Evolutionary conservation across 2,113 vertebrate genomes (phyloP), one percentile per base, ranked within the genome.

Genomic region (Plecturocebus donacophilus): DNA sequence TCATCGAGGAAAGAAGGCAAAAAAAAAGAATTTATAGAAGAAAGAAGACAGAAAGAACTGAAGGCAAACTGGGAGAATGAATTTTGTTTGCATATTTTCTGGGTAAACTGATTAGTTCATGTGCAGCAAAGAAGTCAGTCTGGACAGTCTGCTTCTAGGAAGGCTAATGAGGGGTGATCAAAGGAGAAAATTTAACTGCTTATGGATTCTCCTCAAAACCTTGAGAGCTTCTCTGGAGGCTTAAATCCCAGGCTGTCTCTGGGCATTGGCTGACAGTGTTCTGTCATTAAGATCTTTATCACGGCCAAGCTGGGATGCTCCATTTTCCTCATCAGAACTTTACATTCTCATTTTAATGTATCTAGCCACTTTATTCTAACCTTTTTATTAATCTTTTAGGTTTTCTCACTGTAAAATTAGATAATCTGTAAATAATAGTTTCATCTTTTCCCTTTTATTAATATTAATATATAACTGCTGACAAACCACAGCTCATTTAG

Each of bases 371-470:
- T 58, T 80, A 64, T 87, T 93, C 79, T 93, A 93, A 89, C 21
- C 5, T 92, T 84, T 76, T 10, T 32, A 83, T 89, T 38, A 45
- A 64, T 80, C 70, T 9, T 91, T 93, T 95, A 40, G 64, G 42
- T 73, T 88, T 87, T 82, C n/a, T 90, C 61, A n/a, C 5, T 21
- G 17, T 58, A 92, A 85, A 96, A 87, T 75, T 66, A 54, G 86
- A 83, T 80, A 58, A 76, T 83, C 68, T 79, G 17, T 45, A 64
- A 49, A 49, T 1, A 5, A 32, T 66, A 30, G 35, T 81, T 87
- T 75, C n/a, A 47, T 9, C 32, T 68, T 30, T 80, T 71, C 16
- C 23, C 20, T 61, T 95, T 47, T 9, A 54, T 68, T 82, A n/a
- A 75, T 56, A 58, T 45, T 82, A 32, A 75, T 64, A 66, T 45